Evolutionary conservation across 2,797 vertebrate species (phyloP), one percentile per base, ranked within the genome.

Genomic region (Acrossocheilus fasciatus): DNA sequence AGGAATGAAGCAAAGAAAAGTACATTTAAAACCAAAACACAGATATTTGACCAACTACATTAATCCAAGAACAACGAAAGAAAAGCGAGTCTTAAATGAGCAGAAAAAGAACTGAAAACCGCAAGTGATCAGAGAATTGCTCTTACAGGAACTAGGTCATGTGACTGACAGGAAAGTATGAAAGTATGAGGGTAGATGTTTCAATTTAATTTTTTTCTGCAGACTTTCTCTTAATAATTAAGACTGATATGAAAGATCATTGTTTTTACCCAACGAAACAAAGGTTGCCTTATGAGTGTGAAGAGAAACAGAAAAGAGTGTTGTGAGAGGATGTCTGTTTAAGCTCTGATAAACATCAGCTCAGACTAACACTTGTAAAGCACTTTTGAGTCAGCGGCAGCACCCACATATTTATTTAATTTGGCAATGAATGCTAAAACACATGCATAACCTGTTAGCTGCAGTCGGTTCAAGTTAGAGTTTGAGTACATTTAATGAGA

Each of bases 61-160:
- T n/a, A n/a, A 76, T 36, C 68, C 36, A 76, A 75, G 20, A 43
- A 41, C 17, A 59, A 43, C 17, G 11, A 84, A 45, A 74, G 74
- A 50, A 41, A 90, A 84, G n/a, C 86, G 79, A 74, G 72, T 59
- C 39, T 77, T 45, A 47, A 68, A 82, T 52, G 17, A 78, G 77
- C 12, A 47, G 43, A 57, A 83, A 82, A 36, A 45, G 18, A 54
- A 8, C 92, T 85, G 84, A 74, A 68, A 92, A 91, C 90, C 92
- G 54, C 93, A 94, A 90, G 83, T 86, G 92, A 92, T 92, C 88
- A 90, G 77, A 90, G 91, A 92, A 86, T 87, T 89, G 86, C 87
- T 89, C 66, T 73, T n/a, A 86, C 92, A 92, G 93, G 91, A 93
- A 87, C 85, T 81, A 7, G 47, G 69, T 78, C 89, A 91, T 72